Evolutionary conservation across 2,888 invertebrate species (phyloP).

Genomic region (Blastobasis lacticolella): DNA sequence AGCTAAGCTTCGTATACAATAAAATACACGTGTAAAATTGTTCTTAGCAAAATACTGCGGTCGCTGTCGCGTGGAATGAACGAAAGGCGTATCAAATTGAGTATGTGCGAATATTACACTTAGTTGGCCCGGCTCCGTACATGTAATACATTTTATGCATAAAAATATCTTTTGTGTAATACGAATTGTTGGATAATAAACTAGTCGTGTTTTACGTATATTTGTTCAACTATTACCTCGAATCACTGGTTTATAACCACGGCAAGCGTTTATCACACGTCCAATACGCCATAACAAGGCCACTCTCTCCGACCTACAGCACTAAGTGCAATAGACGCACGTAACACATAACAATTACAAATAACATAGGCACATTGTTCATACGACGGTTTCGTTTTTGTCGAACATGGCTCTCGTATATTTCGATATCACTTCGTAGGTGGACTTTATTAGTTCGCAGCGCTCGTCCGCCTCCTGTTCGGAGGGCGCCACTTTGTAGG

Average conservation of each 20-base stretch:
- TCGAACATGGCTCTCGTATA: constrained; percentile 68
- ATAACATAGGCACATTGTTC: constrained; percentile 39
- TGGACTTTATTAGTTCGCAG: constrained; percentile 61
- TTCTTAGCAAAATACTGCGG: constrained; percentile 61
- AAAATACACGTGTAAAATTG: constrained; percentile 41
- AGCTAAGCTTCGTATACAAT: constrained; percentile 49
- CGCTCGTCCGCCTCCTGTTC: constrained; percentile 55
- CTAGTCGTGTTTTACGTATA: no score
- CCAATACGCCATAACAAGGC: background rate
- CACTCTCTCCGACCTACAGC: background rate
- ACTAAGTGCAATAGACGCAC: no score
- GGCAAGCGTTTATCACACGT: background rate
- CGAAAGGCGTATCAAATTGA: constrained; percentile 54
- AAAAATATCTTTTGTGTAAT: no score
- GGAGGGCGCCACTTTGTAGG: constrained; percentile 52
- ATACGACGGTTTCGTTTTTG: constrained; percentile 64
- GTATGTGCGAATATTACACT: constrained; percentile 29
- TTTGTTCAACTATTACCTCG: no score
- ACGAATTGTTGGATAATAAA: no score
- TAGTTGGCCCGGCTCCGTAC: no score
- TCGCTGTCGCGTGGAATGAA: constrained; percentile 43
- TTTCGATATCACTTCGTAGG: constrained; percentile 62
- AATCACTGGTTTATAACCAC: no score
- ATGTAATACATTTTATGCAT: no score
- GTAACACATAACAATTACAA: background rate